Conservation (phyloP, 2,797 vertebrate genomes). For the Argyrosomus regius region DNA sequence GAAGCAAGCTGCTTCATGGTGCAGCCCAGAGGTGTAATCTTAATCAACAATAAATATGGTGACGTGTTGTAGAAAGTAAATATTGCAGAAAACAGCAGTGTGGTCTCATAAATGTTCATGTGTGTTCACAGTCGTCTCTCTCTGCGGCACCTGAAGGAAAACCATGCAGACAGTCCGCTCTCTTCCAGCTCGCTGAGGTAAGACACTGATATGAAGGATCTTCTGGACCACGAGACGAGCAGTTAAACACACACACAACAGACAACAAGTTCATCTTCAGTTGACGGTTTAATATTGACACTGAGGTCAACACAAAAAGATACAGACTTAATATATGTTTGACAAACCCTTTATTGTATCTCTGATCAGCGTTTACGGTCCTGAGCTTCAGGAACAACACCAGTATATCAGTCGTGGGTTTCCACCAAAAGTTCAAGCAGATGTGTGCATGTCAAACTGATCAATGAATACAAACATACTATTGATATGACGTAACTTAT, state of each 20-base stretch:
- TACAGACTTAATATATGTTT: too few species aligned
- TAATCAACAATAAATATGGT: not conserved
- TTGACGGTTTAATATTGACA: too few species aligned
- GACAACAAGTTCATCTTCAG: not conserved
- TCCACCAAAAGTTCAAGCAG: too few species aligned
- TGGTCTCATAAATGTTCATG: slow-evolving; percentile 68
- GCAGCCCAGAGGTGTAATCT: not conserved
- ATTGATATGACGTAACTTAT: too few species aligned
- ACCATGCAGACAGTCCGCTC: slow-evolving; percentile 92
- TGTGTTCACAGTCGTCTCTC: slow-evolving; percentile 88
- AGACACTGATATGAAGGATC: slow-evolving; percentile 17
- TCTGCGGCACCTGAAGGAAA: slow-evolving; percentile 88
- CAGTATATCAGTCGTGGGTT: too few species aligned
- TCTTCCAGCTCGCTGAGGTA: slow-evolving; percentile 98
- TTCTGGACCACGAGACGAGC: too few species aligned
- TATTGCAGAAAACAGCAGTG: slow-evolving; percentile 4
- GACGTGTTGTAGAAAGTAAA: not conserved
- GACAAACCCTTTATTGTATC: too few species aligned
- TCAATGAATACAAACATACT: too few species aligned
- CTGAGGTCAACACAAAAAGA: too few species aligned
- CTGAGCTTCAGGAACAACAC: too few species aligned
- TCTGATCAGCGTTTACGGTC: too few species aligned
- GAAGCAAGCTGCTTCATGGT: not conserved
- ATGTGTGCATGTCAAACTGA: too few species aligned
- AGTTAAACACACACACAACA: not conserved